A percentile compares a stretch with the other conserved stretches of the same genome.
Evolutionary conservation across 1,140 invertebrate genomes (phyloP).

Genomic region (Ooceraea biroi): DNA sequence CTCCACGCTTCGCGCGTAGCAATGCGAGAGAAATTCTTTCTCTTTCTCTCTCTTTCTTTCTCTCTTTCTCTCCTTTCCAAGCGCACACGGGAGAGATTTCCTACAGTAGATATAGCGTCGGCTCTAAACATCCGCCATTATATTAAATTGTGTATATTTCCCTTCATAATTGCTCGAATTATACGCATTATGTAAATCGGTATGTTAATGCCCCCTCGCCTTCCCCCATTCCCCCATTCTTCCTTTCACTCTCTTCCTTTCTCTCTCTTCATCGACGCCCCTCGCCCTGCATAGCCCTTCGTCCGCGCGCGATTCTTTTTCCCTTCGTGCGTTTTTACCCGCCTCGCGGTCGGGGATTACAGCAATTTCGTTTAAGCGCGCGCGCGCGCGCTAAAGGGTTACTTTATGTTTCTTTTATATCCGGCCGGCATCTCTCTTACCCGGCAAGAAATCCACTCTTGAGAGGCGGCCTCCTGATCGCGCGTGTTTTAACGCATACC

Average conservation of each 20-base stretch:
- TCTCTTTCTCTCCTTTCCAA: neutral
- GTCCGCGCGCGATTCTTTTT: slow-evolving; percentile 26
- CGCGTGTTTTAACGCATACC: slow-evolving; percentile 71
- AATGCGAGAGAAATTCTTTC: slow-evolving; percentile 22
- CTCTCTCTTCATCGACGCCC: neutral
- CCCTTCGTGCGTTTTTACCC: slow-evolving; percentile 34
- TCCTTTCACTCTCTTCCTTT: neutral
- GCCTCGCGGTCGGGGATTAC: slow-evolving; percentile 78
- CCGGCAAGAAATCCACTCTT: neutral
- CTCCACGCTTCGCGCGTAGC: neutral
- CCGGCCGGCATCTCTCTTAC: slow-evolving; percentile 58
- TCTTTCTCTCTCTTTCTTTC: slow-evolving; percentile 35
- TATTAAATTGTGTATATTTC: slow-evolving; percentile 87
- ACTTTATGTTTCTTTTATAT: slow-evolving; percentile 80
- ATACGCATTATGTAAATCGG: slow-evolving; percentile 86
- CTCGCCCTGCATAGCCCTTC: neutral
- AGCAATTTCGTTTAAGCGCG: slow-evolving; percentile 84
- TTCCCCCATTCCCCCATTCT: neutral
- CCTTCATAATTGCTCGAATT: slow-evolving; percentile 86
- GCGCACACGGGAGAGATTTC: slow-evolving; percentile 74
- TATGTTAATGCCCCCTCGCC: slow-evolving; percentile 82
- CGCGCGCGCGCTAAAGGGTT: slow-evolving; percentile 83
- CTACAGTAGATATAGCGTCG: slow-evolving; percentile 77
- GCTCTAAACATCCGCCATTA: slow-evolving; percentile 84
- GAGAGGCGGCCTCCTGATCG: slow-evolving; percentile 57